phyloP scores from a whole-genome alignment of 2,797 vertebrate genomes.

The Champsocephalus gunnari region DNA sequence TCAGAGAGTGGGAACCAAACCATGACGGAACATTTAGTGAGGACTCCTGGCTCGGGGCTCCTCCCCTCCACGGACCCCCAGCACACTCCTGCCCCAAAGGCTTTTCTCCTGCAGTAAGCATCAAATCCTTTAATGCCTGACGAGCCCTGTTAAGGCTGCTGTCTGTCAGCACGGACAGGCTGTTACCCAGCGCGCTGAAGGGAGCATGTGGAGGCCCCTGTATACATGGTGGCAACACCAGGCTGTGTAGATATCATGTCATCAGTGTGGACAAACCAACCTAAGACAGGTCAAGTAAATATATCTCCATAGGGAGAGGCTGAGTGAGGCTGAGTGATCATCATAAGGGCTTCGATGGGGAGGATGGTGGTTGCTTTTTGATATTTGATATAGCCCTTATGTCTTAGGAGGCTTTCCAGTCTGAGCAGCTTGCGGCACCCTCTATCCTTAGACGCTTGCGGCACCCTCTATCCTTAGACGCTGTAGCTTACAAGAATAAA shows the following conservation, averaged over 20 bases:
- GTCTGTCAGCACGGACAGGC: constrained; percentile 62
- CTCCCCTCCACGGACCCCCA: constrained; percentile 1
- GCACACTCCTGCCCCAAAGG: constrained; percentile 27
- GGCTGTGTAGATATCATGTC: constrained; percentile 61
- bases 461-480: too few species aligned
- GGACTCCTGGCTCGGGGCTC: constrained; percentile 57
- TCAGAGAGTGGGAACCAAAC: constrained; percentile 57
- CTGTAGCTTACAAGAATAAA: too few species aligned
- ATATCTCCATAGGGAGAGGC: neutral
- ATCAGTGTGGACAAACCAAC: constrained; percentile 49
- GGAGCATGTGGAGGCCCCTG: constrained; percentile 59
- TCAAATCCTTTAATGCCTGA: constrained; percentile 83
- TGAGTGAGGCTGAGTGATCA: neutral
- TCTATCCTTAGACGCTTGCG: too few species aligned
- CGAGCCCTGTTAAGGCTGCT: constrained; percentile 65
- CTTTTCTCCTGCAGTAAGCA: constrained; percentile 62
- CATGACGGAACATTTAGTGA: constrained; percentile 58
- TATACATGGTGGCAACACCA: constrained; percentile 24
- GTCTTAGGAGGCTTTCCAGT: too few species aligned
- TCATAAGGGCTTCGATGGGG: neutral
- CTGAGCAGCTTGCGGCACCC: too few species aligned
- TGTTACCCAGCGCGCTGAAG: constrained; percentile 59
- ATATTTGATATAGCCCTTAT: too few species aligned
- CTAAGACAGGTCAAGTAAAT: constrained; percentile 11
- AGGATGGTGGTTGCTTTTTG: neutral